Evolutionary conservation across 2,797 vertebrate genomes (phyloP).

Genomic region (Poeciliopsis paucimaculata): DNA sequence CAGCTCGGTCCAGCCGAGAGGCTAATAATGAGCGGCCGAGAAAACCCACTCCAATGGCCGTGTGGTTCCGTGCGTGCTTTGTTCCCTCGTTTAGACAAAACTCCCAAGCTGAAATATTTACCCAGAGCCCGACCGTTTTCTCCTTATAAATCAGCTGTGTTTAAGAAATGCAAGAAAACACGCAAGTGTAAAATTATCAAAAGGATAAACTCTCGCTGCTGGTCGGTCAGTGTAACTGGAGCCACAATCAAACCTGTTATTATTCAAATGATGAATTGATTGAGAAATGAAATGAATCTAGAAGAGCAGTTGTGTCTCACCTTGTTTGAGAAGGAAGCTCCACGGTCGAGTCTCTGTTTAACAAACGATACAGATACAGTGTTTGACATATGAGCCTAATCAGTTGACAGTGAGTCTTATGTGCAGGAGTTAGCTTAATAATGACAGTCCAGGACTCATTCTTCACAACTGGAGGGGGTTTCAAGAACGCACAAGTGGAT

Average conservation of each 20-base stretch:
- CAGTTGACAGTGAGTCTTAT: conserved; percentile 43
- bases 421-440: conserved; percentile 48
- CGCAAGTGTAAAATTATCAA: conserved; percentile 51
- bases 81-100: conserved; percentile 67
- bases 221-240: conserved; percentile 22
- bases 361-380: not conserved
- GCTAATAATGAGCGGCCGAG: conserved; percentile 73
- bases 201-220: conserved; percentile 43
- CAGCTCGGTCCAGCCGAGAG: conserved; percentile 67
- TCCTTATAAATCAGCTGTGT: conserved; percentile 51
- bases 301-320: conserved; percentile 15
- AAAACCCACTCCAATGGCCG: conserved; percentile 62
- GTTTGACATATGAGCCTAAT: conserved; percentile 55
- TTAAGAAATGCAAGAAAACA: conserved; percentile 27
- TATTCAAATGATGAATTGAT: conserved; percentile 24
- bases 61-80: conserved; percentile 72
- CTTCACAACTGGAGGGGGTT: conserved; percentile 49
- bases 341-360: conserved; percentile 34
- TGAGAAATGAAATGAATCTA: conserved; percentile 16
- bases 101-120: conserved; percentile 71
- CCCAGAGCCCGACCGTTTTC: conserved; percentile 54
- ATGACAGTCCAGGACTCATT: conserved; percentile 58
- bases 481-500: conserved; percentile 62
- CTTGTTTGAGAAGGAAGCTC: conserved; percentile 33
- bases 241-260: conserved; percentile 33